Percentiles rank a stretch among this genome's conserved stretches.
These are phyloP conservation scores for Hoplostethus mediterraneus DNA, from an alignment of 2,797 vertebrate genomes.

Conservation along the genomic window DNA sequence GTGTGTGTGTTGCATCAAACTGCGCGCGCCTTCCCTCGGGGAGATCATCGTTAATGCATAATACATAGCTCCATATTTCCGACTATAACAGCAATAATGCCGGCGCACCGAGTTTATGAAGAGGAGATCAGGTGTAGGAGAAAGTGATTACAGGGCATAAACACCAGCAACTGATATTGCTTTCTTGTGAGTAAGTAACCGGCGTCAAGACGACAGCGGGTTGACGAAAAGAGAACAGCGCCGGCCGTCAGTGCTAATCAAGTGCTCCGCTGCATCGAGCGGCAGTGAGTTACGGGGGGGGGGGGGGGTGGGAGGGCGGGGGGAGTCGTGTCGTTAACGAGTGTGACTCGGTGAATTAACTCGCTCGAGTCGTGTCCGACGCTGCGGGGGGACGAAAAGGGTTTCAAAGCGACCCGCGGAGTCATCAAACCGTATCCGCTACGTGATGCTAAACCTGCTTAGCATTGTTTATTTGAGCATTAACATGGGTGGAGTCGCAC, in stretches of 20 bases:
- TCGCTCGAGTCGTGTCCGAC: constrained; percentile 37
- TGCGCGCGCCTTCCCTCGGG: constrained; percentile 45
- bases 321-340: constrained; percentile 34
- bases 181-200: constrained; percentile 57
- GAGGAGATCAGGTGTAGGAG: constrained; percentile 77
- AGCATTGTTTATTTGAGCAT: constrained; percentile 34
- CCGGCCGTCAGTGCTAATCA: constrained; percentile 50
- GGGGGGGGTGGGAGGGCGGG: not conserved
- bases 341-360: constrained; percentile 32
- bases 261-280: constrained; percentile 25
- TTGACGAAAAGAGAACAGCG: constrained; percentile 25
- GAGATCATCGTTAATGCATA: constrained; percentile 78
- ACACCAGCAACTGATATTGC: constrained; percentile 70
- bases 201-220: constrained; percentile 51
- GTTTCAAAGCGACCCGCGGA: constrained; percentile 32
- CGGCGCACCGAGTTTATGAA: constrained; percentile 67
- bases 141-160: constrained; percentile 81
- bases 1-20: constrained; percentile 45
- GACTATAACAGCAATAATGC: constrained; percentile 78
- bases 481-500: constrained; percentile 37
- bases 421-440: constrained; percentile 15
- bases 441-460: constrained; percentile 34
- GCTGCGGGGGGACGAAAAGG: constrained; percentile 17
- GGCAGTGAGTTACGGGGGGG: constrained; percentile 14
- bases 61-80: constrained; percentile 78